Percentiles rank a stretch among this genome's conserved stretches.
Conservation (phyloP, 1,140 invertebrate species). For the Tribolium madens region DNA sequence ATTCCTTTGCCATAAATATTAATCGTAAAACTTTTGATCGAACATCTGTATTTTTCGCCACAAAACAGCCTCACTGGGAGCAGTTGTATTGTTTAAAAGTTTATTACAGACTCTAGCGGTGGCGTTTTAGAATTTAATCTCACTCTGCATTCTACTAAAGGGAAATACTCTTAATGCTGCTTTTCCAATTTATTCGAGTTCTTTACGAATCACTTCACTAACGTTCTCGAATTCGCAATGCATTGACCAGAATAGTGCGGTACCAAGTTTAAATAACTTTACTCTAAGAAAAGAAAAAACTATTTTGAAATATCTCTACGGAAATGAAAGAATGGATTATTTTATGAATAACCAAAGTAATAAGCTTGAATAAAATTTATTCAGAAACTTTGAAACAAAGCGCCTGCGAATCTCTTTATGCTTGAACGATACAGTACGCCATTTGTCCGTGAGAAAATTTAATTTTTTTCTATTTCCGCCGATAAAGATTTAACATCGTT, state of each 20-base stretch:
- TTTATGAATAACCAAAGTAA: too few species aligned
- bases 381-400: too few species aligned
- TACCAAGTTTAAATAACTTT: neutral
- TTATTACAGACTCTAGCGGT: neutral
- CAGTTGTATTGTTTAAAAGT: neutral
- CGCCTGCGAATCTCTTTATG: too few species aligned
- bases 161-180: neutral
- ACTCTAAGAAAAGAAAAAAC: neutral
- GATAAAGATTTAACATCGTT: neutral
- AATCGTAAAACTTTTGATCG: neutral
- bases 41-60: neutral
- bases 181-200: neutral
- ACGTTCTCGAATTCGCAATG: neutral
- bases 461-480: neutral
- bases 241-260: neutral
- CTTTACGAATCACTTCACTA: constrained; percentile 9
- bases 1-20: constrained; percentile 12
- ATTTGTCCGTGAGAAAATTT: too few species aligned
- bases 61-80: neutral
- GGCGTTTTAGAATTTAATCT: constrained; percentile 6
- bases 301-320: neutral
- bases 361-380: too few species aligned
- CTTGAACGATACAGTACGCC: too few species aligned
- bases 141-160: constrained; percentile 3
- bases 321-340: neutral